These are phyloP conservation scores for Nothoprocta perdicaria DNA, from an alignment of 2,113 vertebrate genomes.

Conservation along the genomic window DNA sequence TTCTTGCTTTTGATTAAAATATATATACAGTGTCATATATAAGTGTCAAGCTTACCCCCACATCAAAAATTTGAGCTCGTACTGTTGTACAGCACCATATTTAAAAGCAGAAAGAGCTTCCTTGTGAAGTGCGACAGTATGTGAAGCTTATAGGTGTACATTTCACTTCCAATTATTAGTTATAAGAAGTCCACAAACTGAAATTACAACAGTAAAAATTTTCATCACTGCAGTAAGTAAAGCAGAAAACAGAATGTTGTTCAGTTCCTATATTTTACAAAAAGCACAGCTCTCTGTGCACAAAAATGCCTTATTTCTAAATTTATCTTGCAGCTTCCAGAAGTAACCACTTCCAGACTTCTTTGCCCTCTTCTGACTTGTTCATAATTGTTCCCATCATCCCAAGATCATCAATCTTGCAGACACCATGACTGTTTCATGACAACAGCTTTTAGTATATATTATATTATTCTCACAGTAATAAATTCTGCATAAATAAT, in stretches of 20 bases:
- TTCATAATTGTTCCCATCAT: background rate
- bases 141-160: background rate
- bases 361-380: background rate
- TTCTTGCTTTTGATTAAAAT: slow-evolving; percentile 17
- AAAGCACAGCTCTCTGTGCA: background rate
- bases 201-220: background rate
- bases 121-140: background rate
- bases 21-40: background rate
- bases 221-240: background rate
- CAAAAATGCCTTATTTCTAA: background rate
- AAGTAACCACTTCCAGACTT: background rate
- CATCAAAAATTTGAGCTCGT: background rate
- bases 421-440: slow-evolving; percentile 1
- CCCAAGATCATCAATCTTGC: slow-evolving; percentile 5
- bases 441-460: slow-evolving; percentile 16
- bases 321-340: background rate
- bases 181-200: background rate
- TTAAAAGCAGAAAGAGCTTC: background rate
- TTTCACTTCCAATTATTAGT: background rate
- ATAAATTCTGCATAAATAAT: slow-evolving; percentile 27
- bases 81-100: background rate
- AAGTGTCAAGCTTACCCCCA: background rate
- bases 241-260: background rate
- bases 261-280: background rate
- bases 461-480: background rate